Conservation (phyloP, 2,113 vertebrate genomes). For the Colistium nudipinnis region DNA sequence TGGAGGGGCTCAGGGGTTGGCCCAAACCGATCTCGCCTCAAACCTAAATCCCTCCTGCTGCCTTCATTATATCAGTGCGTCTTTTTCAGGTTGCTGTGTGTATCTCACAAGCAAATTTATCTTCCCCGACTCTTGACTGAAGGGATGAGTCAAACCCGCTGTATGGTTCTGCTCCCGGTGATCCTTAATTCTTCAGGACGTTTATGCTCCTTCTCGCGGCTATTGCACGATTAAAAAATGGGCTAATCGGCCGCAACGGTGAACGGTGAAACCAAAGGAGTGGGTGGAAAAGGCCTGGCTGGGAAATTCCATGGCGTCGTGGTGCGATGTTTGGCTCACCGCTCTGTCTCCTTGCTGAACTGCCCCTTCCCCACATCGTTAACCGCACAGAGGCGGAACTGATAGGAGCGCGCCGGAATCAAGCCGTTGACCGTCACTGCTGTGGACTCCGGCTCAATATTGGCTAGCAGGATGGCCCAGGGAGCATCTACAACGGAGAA, state of each 20-base stretch:
- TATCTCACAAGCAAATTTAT: constrained; percentile 25
- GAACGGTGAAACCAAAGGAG: too few species aligned
- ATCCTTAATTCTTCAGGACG: constrained; percentile 6
- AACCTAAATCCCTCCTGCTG: constrained; percentile 37
- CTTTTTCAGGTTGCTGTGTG: not conserved
- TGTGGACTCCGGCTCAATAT: constrained; percentile 87
- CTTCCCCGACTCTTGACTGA: constrained; percentile 42
- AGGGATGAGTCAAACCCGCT: constrained; percentile 49
- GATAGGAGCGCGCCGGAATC: constrained; percentile 94
- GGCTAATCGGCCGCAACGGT: not conserved
- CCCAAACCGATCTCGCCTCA: constrained; percentile 24
- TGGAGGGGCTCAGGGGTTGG: not conserved
- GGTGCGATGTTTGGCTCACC: constrained; percentile 80
- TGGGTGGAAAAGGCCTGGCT: too few species aligned
- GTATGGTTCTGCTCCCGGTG: constrained; percentile 15
- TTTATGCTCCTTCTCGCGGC: not conserved
- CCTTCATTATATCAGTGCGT: not conserved
- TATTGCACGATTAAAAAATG: not conserved
- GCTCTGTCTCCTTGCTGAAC: constrained; percentile 96
- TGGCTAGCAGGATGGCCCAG: constrained; percentile 91
- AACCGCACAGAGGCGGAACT: constrained; percentile 94
- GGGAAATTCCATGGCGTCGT: too few species aligned
- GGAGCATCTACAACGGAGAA: constrained; percentile 84
- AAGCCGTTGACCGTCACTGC: constrained; percentile 88
- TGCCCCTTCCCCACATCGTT: constrained; percentile 96